Evolutionary conservation across 2,113 vertebrate species (phyloP), one percentile per base, ranked within the genome.

Genomic region (Anguilla rostrata): DNA sequence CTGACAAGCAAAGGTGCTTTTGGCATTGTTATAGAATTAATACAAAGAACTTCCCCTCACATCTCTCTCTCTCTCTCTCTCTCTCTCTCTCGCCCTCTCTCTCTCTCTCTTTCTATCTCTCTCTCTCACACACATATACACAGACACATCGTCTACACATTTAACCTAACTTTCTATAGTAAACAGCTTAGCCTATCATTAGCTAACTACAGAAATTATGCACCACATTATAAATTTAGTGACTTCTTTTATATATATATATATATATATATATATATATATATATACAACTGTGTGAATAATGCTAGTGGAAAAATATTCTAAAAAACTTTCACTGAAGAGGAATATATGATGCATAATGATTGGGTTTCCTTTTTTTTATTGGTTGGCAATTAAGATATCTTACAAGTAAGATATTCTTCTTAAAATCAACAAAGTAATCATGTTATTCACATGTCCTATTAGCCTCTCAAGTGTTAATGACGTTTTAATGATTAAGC

Each of bases 1-100:
- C 88, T 90, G 93, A 93, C 92, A 93, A 85, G 84, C 90, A 88
- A 84, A 88, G 86, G 88, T 46, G 92, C 94, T 94, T 92, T 93
- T 90, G 92, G 93, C 92, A 88, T 92, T 93, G 90, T 93, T 92
- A 92, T 92, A 86, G 90, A 92, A 91, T 86, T 92, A 91, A 93
- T 91, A 91, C 89, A 91, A 85, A 46, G 87, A 81, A 81, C 83
- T 60, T 43, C 78, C 15, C 29, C 75, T 78, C 34, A 22, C 75
- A 20, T n/a, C 71, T 11, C 71, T 11, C 7, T 2, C n/a, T 2
- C 29, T 9, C 8, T 0, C 3, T 29, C n/a, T 11, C 39, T 80
- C 39, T 14, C 78, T 20, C 78, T 20, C 75, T 29, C 39, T 40
- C 14, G 0, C 78, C 5, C 39, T 29, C 66, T 9, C 66, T 29